A percentile compares a stretch with the other conserved stretches of the same genome.
Conservation (phyloP, 2,113 vertebrate species). For the Rhipidura dahli region DNA sequence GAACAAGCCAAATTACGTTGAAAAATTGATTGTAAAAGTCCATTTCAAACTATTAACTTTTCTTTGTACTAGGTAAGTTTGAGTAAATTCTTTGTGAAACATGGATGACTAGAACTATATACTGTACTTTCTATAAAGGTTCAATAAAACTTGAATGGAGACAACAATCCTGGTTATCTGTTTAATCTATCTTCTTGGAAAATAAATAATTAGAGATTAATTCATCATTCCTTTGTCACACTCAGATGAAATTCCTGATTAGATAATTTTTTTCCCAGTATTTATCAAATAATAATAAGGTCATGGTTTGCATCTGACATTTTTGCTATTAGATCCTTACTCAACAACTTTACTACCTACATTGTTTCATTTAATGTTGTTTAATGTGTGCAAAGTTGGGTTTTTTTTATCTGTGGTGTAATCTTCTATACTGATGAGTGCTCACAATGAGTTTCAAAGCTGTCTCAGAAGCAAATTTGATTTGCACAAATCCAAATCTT, state of each 20-base stretch:
- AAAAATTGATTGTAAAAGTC: background rate
- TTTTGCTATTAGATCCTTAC: background rate
- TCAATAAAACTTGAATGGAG: background rate
- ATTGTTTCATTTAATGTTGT: background rate
- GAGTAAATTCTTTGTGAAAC: background rate
- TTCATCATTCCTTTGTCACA: background rate
- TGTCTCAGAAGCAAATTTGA: background rate
- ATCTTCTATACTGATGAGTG: background rate
- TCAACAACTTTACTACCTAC: background rate
- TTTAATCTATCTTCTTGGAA: background rate
- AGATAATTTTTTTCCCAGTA: background rate
- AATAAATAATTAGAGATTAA: background rate
- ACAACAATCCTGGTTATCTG: background rate
- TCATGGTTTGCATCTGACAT: background rate
- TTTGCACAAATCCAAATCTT: background rate
- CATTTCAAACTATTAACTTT: background rate
- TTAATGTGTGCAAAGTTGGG: background rate
- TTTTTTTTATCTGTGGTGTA: background rate
- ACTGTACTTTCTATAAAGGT: background rate
- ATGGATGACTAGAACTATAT: background rate
- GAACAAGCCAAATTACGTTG: background rate
- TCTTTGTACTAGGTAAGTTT: background rate
- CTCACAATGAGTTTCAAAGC: background rate
- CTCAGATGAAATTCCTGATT: background rate
- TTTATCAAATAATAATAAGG: background rate